Evolutionary conservation across 2,797 vertebrate genomes (phyloP).

Genomic region (Crenichthys baileyi): DNA sequence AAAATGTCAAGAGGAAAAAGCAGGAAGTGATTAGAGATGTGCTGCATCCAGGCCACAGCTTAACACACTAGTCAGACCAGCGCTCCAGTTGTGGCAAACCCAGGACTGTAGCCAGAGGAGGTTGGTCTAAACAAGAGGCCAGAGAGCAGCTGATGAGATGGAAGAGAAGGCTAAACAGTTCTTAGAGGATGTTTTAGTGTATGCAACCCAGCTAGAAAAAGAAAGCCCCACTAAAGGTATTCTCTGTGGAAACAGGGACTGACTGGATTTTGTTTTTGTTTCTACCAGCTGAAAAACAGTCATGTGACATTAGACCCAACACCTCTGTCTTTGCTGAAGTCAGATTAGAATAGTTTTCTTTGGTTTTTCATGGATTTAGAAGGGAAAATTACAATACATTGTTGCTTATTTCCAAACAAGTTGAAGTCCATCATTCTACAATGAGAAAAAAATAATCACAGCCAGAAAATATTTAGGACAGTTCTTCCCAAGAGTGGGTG

Average conservation of each 20-base stretch:
- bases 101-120: conserved; percentile 52
- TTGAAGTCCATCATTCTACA: neutral
- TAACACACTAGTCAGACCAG: conserved; percentile 55
- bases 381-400: neutral
- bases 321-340: conserved; percentile 4
- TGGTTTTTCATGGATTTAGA: neutral
- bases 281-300: conserved; percentile 26
- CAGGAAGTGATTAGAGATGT: conserved; percentile 41
- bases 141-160: conserved; percentile 21
- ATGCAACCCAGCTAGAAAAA: conserved; percentile 36
- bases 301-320: conserved; percentile 32
- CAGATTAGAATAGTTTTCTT: neutral
- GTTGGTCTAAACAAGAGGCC: conserved; percentile 24
- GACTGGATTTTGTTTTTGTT: conserved; percentile 29
- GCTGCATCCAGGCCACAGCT: conserved; percentile 67
- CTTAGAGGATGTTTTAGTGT: conserved; percentile 50
- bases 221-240: conserved; percentile 26
- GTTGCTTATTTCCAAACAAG: neutral
- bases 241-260: conserved; percentile 43
- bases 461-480: neutral
- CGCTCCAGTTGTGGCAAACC: conserved; percentile 57
- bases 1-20: conserved; percentile 32
- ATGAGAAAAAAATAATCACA: neutral
- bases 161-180: conserved; percentile 25
- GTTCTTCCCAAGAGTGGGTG: neutral